Evolutionary conservation across 1,140 invertebrate species (phyloP).

Genomic region (Babylonia areolata): DNA sequence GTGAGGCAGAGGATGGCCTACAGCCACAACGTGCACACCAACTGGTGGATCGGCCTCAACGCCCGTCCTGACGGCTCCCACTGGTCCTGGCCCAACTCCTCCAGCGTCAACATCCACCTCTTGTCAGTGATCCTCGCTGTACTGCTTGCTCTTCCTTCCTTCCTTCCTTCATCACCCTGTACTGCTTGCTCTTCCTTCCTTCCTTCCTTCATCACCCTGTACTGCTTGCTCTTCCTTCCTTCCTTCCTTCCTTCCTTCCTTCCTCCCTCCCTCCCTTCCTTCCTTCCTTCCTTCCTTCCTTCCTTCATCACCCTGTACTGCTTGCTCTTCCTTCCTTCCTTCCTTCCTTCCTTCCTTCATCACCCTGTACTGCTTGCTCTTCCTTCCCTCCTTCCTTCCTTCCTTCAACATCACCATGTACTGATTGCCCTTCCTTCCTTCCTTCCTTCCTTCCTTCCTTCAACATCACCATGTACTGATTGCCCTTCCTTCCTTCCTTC

Average conservation of each 20-base stretch:
- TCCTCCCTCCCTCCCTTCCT: not conserved
- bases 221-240: conserved; percentile 24
- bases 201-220: too few species aligned
- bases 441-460: conserved; percentile 27
- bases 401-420: conserved; percentile 18
- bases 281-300: not conserved
- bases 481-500: not conserved
- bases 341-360: not conserved
- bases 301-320: not conserved
- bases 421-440: conserved; percentile 24
- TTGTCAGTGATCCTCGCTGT: not conserved
- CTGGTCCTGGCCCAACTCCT: not conserved
- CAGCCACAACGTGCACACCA: not conserved
- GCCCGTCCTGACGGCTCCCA: not conserved
- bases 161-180: too few species aligned
- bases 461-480: not conserved
- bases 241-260: conserved; percentile 32
- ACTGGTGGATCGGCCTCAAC: conserved; percentile 23
- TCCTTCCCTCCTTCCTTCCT: not conserved
- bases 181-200: too few species aligned
- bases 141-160: too few species aligned
- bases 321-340: not conserved
- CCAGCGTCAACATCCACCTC: not conserved
- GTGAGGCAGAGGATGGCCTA: not conserved
- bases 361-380: not conserved